These are phyloP conservation scores for Homarus americanus DNA, from an alignment of 1,140 invertebrate genomes.

Conservation along the genomic window DNA sequence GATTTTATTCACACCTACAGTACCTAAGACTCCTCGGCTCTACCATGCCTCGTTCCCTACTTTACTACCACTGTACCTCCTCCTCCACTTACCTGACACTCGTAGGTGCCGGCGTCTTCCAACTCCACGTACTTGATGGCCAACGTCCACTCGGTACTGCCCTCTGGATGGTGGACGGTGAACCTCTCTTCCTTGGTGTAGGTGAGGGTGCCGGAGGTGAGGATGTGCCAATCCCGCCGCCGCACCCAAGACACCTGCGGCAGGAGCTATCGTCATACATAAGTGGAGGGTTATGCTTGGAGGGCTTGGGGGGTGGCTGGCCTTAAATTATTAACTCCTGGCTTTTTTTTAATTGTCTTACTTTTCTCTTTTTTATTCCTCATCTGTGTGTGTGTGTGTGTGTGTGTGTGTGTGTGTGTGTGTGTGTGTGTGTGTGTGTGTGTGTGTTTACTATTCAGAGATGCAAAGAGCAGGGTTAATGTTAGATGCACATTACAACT, in stretches of 20 bases:
- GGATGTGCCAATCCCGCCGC: slow-evolving; percentile 91
- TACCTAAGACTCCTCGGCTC: too few relatives aligned
- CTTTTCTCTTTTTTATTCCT: too few relatives aligned
- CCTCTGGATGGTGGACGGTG: slow-evolving; percentile 78
- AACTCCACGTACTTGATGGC: slow-evolving; percentile 80
- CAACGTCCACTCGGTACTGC: slow-evolving; percentile 80
- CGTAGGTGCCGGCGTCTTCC: slow-evolving; percentile 80
- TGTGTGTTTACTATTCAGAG: not conserved
- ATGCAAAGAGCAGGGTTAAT: too few relatives aligned
- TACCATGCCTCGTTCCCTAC: too few relatives aligned
- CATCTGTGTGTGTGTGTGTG: slow-evolving; percentile 23
- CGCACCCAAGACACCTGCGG: slow-evolving; percentile 89
- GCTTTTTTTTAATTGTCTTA: too few relatives aligned
- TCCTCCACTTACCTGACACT: slow-evolving; percentile 80
- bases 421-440: slow-evolving; percentile 29
- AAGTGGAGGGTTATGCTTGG: not conserved
- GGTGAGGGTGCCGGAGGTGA: slow-evolving; percentile 93
- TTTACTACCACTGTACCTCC: too few relatives aligned
- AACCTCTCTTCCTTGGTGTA: slow-evolving; percentile 95
- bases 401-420: slow-evolving; percentile 45
- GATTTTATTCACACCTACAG: too few relatives aligned
- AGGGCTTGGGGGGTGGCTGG: not conserved
- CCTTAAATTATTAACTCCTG: too few relatives aligned
- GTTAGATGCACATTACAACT: too few relatives aligned
- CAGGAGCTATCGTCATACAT: slow-evolving; percentile 32